Evolutionary conservation across 2,113 vertebrate genomes (phyloP).

Genomic region (Upupa epops): DNA sequence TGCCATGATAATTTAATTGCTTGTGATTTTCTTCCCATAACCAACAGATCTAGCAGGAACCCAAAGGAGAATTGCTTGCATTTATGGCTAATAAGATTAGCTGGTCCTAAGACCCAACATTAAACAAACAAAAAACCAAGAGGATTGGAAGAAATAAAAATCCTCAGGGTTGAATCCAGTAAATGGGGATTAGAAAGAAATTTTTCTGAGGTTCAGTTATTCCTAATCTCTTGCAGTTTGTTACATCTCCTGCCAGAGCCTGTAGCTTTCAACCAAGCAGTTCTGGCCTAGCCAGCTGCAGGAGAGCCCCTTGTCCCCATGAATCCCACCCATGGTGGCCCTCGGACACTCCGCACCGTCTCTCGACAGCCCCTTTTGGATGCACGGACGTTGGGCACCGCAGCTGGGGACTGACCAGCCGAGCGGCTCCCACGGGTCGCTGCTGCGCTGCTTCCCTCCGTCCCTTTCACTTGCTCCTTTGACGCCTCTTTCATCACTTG

Average conservation of each 20-base stretch:
- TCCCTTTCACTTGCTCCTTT: too few relatives aligned
- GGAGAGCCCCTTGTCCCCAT: accelerated
- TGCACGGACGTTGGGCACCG: accelerated
- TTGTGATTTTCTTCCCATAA: background rate
- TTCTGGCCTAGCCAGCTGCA: background rate
- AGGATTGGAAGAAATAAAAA: background rate
- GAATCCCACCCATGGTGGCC: background rate
- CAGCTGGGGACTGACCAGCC: background rate
- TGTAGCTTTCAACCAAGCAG: background rate
- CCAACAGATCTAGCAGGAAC: background rate
- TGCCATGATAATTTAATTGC: background rate
- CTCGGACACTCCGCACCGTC: accelerated
- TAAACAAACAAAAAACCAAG: slow-evolving; percentile 20
- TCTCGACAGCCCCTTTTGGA: background rate
- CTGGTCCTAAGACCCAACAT: background rate
- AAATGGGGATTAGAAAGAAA: background rate
- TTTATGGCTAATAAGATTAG: background rate
- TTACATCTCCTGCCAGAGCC: background rate
- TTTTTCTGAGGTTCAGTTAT: background rate
- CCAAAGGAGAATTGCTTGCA: background rate
- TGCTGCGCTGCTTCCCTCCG: background rate
- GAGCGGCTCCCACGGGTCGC: background rate
- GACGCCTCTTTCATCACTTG: too few relatives aligned
- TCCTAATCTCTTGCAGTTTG: background rate
- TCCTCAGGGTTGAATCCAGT: background rate